These are phyloP conservation scores for Paedocypris sp. DNA, from an alignment of 2,113 vertebrate genomes.

Conservation along the genomic window DNA sequence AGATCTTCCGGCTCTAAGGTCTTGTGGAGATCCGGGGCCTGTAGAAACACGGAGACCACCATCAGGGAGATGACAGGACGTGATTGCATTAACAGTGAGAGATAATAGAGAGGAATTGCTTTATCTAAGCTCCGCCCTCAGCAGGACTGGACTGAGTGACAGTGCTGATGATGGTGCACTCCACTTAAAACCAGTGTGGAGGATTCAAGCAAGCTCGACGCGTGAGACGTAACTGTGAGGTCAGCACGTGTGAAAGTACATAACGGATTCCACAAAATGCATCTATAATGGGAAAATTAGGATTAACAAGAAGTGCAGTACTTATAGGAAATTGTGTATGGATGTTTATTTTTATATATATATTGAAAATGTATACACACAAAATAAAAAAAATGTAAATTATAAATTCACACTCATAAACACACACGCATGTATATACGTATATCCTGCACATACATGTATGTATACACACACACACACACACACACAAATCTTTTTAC, in stretches of 20 bases:
- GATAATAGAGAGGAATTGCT: not conserved
- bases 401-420: no score
- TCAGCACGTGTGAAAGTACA: not conserved
- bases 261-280: not conserved
- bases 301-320: not conserved
- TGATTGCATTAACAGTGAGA: not conserved
- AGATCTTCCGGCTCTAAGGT: not conserved
- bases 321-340: no score
- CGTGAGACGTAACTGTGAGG: not conserved
- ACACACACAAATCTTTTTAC: no score
- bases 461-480: no score
- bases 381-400: no score
- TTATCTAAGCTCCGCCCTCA: not conserved
- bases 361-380: no score
- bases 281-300: not conserved
- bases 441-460: not conserved
- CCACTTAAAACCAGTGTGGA: not conserved
- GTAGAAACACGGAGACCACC: conserved; percentile 10
- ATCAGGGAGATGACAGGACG: not conserved
- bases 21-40: not conserved
- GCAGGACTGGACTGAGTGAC: not conserved
- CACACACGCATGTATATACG: not conserved
- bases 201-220: not conserved
- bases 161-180: not conserved
- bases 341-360: no score